A percentile compares a stretch with the other conserved stretches of the same genome.
Evolutionary conservation across 2,888 invertebrate species (phyloP).

Genomic region (Lucinisca nassula): DNA sequence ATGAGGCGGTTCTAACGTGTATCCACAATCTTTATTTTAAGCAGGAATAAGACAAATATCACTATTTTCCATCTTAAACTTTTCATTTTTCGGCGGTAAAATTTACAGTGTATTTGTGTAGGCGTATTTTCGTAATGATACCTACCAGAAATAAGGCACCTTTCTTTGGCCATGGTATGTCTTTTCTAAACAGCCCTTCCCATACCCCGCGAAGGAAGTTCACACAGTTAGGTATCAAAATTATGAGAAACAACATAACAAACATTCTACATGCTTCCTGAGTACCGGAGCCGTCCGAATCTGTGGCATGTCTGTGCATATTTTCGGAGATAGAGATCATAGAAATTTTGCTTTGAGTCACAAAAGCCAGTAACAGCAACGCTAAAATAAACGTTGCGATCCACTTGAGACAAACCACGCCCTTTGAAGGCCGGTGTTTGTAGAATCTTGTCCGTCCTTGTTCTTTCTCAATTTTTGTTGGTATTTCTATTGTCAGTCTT

Average conservation of each 20-base stretch:
- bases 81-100: too few relatives aligned
- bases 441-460: slow-evolving; percentile 10
- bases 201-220: slow-evolving; percentile 74
- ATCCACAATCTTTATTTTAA: too few relatives aligned
- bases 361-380: slow-evolving; percentile 49
- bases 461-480: slow-evolving; percentile 48
- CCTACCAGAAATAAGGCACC: slow-evolving; percentile 71
- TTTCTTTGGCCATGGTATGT: slow-evolving; percentile 79
- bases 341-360: slow-evolving; percentile 67
- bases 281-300: not conserved
- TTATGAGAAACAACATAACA: slow-evolving; percentile 65
- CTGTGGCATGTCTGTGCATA: slow-evolving; percentile 25
- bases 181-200: slow-evolving; percentile 69
- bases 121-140: too few relatives aligned
- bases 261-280: slow-evolving; percentile 30
- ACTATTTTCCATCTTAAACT: too few relatives aligned
- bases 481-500: slow-evolving; percentile 41
- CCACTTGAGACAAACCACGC: slow-evolving; percentile 74
- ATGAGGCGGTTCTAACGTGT: too few relatives aligned
- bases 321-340: slow-evolving; percentile 60
- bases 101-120: too few relatives aligned
- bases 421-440: slow-evolving; percentile 51
- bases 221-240: slow-evolving; percentile 73
- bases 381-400: slow-evolving; percentile 64
- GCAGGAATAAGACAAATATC: too few relatives aligned